Evolutionary conservation across 2,797 vertebrate genomes (phyloP), one percentile per base, ranked within the genome.

Genomic region (Petrocephalus sullivani): DNA sequence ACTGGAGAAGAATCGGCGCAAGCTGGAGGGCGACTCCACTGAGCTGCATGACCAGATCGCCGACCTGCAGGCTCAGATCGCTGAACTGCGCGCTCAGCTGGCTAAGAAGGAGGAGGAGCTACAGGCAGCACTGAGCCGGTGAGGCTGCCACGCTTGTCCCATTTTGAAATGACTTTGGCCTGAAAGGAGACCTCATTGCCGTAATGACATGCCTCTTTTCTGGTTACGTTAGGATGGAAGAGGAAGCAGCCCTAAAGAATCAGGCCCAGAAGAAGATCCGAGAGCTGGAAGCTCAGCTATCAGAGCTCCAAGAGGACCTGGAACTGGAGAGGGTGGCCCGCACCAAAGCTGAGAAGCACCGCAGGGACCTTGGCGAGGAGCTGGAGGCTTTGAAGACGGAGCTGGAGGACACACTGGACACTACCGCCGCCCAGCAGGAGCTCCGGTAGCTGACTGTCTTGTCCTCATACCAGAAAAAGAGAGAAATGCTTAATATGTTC

Each of bases 61-160:
- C 0, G 98, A 99, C 91, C 95, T 99, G 37, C 97, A 97, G 91
- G 97, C 98, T 9, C 98, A 98, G 94, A 97, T 99, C 0, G 97
- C 96, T 0, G 98, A 99, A 89, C 97, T 99, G 88, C 95, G 96
- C 90, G 96, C 98, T 92, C 98, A 98, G 91, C 95, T 99, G 89
- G 97, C 97, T 49, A 99, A 98, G 94, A 99, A 99, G 82, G 98
- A 99, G 92, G 98, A 99, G 91, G 98, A 99, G 85, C 95, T 99
- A 8, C 97, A 96, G 28, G 95, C 96, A 4, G 97, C 97, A 1
- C 93, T 99, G 89, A 95, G 97, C 92, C 97, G 97, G 98, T 98
- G 88, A 92, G 93, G 61, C 12, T 33, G 83, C 33, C 61, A 5
- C 46, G 8, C 28, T 88, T 3, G 1, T 10, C 49, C 81, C 49